Conservation (phyloP, 2,113 vertebrate species). For the Poecilia latipinna region DNA sequence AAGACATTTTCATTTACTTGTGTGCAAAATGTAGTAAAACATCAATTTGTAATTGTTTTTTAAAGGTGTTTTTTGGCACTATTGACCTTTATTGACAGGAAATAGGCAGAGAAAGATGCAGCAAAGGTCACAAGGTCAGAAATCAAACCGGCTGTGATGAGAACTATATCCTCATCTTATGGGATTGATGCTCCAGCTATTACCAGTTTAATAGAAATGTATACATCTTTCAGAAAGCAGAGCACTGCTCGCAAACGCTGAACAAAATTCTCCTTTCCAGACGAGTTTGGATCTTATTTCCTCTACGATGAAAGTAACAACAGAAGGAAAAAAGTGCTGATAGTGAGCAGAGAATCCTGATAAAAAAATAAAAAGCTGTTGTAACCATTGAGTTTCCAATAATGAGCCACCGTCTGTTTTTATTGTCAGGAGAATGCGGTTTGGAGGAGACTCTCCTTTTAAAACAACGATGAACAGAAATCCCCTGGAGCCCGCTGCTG, state of each 20-base stretch:
- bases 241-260: not conserved
- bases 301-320: not conserved
- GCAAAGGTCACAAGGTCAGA: too few relatives aligned
- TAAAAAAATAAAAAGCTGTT: conserved; percentile 38
- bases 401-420: conserved; percentile 25
- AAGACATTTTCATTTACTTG: too few relatives aligned
- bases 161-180: not conserved
- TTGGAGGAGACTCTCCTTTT: not conserved
- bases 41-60: too few relatives aligned
- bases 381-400: conserved; percentile 13
- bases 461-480: conserved; percentile 9
- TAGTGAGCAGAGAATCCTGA: conserved; percentile 2
- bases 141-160: not conserved
- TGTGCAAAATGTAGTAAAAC: too few relatives aligned
- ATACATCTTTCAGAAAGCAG: not conserved
- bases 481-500: not conserved
- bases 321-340: not conserved
- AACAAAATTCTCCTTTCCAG: not conserved
- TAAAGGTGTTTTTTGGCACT: too few relatives aligned
- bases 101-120: too few relatives aligned
- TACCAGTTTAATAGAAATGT: not conserved
- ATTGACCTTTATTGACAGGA: too few relatives aligned
- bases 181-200: not conserved
- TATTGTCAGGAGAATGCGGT: conserved; percentile 7
- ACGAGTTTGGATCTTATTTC: not conserved